These are phyloP conservation scores for Lycocerus yunnanus DNA, from an alignment of 2,888 invertebrate species.

Conservation along the genomic window DNA sequence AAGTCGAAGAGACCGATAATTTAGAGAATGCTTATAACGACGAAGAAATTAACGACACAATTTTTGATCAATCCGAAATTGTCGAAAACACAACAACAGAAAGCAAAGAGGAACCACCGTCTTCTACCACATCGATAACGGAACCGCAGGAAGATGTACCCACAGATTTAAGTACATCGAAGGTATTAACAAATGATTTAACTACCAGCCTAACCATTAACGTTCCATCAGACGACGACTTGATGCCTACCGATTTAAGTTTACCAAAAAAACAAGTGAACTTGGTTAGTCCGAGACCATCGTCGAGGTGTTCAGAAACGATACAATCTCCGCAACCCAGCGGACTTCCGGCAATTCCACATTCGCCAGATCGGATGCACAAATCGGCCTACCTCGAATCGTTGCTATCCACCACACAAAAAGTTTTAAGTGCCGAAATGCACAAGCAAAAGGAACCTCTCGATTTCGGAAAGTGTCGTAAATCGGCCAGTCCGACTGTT, in stretches of 20 bases:
- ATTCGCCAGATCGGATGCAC: conserved; percentile 67
- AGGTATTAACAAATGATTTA: conserved; percentile 12
- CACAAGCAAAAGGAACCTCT: conserved; percentile 67
- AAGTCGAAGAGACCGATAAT: conserved; percentile 34
- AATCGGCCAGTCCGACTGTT: conserved; percentile 73
- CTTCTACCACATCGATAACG: neutral
- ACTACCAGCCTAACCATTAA: conserved; percentile 16
- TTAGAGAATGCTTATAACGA: conserved; percentile 26
- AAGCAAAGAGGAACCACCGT: neutral
- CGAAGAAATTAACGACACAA: neutral
- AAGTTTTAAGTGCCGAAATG: conserved; percentile 60
- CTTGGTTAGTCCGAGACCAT: conserved; percentile 60
- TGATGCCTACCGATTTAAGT: conserved; percentile 64
- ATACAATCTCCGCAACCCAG: conserved; percentile 76
- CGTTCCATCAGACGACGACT: conserved; percentile 49
- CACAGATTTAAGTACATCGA: conserved; percentile 45
- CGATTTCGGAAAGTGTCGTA: conserved; percentile 69
- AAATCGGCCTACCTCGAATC: conserved; percentile 67
- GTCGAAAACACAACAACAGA: neutral
- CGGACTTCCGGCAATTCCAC: conserved; percentile 71
- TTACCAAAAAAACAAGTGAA: conserved; percentile 56
- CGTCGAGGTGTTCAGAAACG: conserved; percentile 72
- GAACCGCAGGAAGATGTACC: conserved; percentile 34
- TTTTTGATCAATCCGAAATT: neutral
- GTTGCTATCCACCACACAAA: conserved; percentile 62